Evolutionary conservation across 2,888 invertebrate species (phyloP), one percentile per base, ranked within the genome.

Genomic region (Synanthedon myopaeformis): DNA sequence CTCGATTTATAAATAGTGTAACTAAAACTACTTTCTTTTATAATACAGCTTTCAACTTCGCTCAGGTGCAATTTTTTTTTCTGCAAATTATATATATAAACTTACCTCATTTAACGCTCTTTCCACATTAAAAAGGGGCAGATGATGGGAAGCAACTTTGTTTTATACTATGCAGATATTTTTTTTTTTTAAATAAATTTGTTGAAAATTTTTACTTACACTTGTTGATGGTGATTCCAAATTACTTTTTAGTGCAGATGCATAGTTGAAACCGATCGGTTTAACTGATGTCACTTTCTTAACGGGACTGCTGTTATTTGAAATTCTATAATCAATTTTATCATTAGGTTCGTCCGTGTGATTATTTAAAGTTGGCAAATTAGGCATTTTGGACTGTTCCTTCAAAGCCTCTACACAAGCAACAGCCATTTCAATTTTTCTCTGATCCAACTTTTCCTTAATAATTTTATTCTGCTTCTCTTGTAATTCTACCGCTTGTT

Each of bases 321-420:
- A n/a, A 13, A 51, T 13, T 11, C 13, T 42, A 12, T 14, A 6
- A 52, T 17, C 17, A 10, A 52, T 12, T n/a, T 52, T 14, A 14
- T 35, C 13, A 28, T 4, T 11, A 2, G 72, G 64, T 35, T 75
- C 70, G 42, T 64, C 58, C 41, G 67, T 52, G 57, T 73, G 66
- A 54, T 73, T 74, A 55, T 72, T 73, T 51, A 73, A 62, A 61
- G 77, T 79, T 53, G 73, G 74, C 50, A 70, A 61, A 66, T 72
- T 79, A 42, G 82, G 63, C 58, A 80, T 78, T 53, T 85, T 76
- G 41, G 76, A 66, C 58, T 67, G 68, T 52, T 74, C 76, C 59
- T 73, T 74, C 54, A 87, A 57, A 42, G 84, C 85, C 58, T 78
- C 74, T 17, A 81, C 67, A 62, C 86, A 87, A 11, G 80, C 85